Base-by-base conservation (phyloP, 1,140 invertebrate species). In the Diorhabda carinulata region DNA sequence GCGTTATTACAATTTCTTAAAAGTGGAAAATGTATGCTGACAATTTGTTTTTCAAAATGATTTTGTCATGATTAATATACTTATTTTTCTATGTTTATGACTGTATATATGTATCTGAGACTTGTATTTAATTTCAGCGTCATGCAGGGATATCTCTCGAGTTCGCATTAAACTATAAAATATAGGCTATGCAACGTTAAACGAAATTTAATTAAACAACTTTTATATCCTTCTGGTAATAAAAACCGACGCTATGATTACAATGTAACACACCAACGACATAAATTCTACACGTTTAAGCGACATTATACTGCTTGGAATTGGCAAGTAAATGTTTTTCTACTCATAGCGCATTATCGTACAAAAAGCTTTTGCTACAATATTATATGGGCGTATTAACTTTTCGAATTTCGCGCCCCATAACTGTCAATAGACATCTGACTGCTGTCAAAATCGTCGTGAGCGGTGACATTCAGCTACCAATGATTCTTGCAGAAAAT, bases 131-230 rank as follows among this genome's bases (percentile, higher is more conserved):
- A 69, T 72, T 70, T 68, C 57, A 70, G 68, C 68, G 68, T 69
- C 68, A 72, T 72, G 71, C 68, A 61, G 65, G 64, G 67, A 72
- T 72, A 67, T 70, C 69, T 65, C 69, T 65, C 68, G 66, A 72
- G 64, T 72, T 72, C 69, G 72, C 72, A 71, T 75, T 72, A 72
- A 77, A 77, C 76, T 77, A 76, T 77, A 76, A 77, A 75, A 75
- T 75, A 75, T 73, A 75, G 73, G 72, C 74, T 71, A 77, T 77
- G 74, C 73, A 76, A 76, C 73, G 74, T 77, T 77, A 76, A 77
- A 77, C 76, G 74, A 77, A 77, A 77, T 77, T 77, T 77, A 77
- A 77, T 77, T 77, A 77, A 77, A 77, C 76, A 75, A 77, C 73
- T 77, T 77, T 77, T 76, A 77, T 77, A 75, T 74, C 75, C 72